Evolutionary conservation across 1,140 invertebrate genomes (phyloP), one percentile per base, ranked within the genome.

Genomic region (Drosophila rufa): DNA sequence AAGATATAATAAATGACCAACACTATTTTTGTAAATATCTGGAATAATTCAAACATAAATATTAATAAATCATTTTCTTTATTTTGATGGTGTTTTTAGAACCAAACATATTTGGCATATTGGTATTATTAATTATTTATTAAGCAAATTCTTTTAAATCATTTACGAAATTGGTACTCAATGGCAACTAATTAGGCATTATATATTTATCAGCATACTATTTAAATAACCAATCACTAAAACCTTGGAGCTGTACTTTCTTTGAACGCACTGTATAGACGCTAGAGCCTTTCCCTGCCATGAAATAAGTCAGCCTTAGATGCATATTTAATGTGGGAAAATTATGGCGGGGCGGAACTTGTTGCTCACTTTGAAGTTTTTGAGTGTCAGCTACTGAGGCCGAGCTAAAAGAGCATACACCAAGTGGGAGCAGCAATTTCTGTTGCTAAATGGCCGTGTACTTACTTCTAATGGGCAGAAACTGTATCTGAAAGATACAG

Each of bases 321-420:
- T 86, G 79, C 82, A 86, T 82, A 79, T 76, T 80, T 89, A 89
- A 84, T 87, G 84, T 84, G 84, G 77, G 77, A 87, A 84, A 81
- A 79, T 84, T 51, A 84, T 90, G 66, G 59, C 38, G 46, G 66
- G 61, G 67, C 74, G 76, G 71, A 70, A 74, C 79, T 67, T 40
- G 70, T 50, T 48, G 51, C 51, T 57, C 58, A 62, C 82, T 85
- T 86, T 84, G 81, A 84, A 84, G 77, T 79, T 48, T 61, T 53
- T 70, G 53, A 64, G 58, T 62, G 61, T n/a, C 74, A 66, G 27
- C 47, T 43, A 62, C 27, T 61, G 27, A 45, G 40, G 30, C 58
- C 17, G 14, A 36, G 69, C 50, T 73, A 50, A 55, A 53, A n/a
- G 19, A 67, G 62, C 25, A 30, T 36, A 11, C 27, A 30, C 27